Conservation (phyloP, 2,888 invertebrate genomes). For the Tachystola acroxantha region DNA sequence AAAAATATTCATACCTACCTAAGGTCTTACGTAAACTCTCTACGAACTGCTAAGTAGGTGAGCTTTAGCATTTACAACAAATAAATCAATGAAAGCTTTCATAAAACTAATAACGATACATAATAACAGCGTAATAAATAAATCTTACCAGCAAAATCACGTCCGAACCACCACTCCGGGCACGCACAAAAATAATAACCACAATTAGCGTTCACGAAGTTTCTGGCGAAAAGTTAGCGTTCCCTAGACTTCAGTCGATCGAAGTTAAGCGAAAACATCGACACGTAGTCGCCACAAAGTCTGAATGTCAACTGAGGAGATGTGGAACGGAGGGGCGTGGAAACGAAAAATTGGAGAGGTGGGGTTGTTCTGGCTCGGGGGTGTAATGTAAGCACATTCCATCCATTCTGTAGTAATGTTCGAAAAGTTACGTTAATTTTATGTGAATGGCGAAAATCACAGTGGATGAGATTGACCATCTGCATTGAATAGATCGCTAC, state of each 20-base stretch:
- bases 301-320: constrained; percentile 13
- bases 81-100: no score
- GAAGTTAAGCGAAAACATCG: not conserved
- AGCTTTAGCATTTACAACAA: no score
- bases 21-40: no score
- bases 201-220: not conserved
- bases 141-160: not conserved
- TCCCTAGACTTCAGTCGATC: not conserved
- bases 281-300: constrained; percentile 4
- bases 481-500: no score
- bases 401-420: not conserved
- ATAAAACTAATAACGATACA: no score
- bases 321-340: constrained; percentile 13
- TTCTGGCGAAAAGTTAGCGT: not conserved
- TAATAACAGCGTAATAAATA: no score
- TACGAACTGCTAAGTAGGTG: no score
- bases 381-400: constrained; percentile 1
- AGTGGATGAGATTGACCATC: no score
- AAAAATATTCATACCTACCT: no score
- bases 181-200: constrained; percentile 7
- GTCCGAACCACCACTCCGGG: not conserved
- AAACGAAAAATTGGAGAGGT: constrained; percentile 18
- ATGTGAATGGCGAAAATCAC: not conserved
- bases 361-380: constrained; percentile 9
- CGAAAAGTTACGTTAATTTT: not conserved